A percentile compares a stretch with the other conserved stretches of the same genome.
Evolutionary conservation across 2,797 vertebrate genomes (phyloP).

Genomic region (Enteromius mattozi): DNA sequence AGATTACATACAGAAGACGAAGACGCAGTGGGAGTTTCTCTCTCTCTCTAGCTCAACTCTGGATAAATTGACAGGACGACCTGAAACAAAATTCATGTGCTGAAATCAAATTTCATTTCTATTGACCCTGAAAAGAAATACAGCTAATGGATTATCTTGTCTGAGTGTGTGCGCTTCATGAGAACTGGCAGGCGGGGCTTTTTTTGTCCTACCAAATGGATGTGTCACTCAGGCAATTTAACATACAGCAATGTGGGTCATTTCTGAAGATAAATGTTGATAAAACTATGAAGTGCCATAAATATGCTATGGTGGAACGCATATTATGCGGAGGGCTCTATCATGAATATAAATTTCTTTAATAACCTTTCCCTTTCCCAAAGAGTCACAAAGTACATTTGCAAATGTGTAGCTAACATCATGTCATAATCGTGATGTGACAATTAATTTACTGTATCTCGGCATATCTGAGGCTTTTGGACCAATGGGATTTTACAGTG

Average conservation of each 20-base stretch:
- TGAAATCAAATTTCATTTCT: constrained; percentile 72
- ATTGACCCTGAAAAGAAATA: constrained; percentile 61
- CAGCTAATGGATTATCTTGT: constrained; percentile 78
- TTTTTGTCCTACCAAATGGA: constrained; percentile 57
- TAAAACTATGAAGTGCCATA: constrained; percentile 57
- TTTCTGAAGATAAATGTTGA: constrained; percentile 61
- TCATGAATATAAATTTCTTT: constrained; percentile 56
- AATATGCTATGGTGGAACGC: constrained; percentile 41
- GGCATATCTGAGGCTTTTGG: neutral
- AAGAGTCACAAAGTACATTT: constrained; percentile 59
- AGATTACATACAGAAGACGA: constrained; percentile 71
- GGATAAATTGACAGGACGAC: constrained; percentile 70
- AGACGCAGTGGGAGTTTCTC: constrained; percentile 70
- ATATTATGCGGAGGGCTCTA: constrained; percentile 29
- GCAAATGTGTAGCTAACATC: constrained; percentile 55
- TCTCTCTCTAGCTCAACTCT: constrained; percentile 66
- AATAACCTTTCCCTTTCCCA: constrained; percentile 50
- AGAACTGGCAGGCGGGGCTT: constrained; percentile 61
- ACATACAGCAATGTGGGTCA: constrained; percentile 54
- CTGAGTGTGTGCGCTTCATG: constrained; percentile 35
- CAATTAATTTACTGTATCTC: neutral
- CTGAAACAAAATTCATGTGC: constrained; percentile 65
- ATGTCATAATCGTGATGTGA: constrained; percentile 18
- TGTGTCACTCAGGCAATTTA: constrained; percentile 66
- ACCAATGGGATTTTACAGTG: neutral